A percentile compares a stretch with the other conserved stretches of the same genome.
phyloP scores from a whole-genome alignment of 2,113 vertebrate genomes.

The Pandion haliaetus region DNA sequence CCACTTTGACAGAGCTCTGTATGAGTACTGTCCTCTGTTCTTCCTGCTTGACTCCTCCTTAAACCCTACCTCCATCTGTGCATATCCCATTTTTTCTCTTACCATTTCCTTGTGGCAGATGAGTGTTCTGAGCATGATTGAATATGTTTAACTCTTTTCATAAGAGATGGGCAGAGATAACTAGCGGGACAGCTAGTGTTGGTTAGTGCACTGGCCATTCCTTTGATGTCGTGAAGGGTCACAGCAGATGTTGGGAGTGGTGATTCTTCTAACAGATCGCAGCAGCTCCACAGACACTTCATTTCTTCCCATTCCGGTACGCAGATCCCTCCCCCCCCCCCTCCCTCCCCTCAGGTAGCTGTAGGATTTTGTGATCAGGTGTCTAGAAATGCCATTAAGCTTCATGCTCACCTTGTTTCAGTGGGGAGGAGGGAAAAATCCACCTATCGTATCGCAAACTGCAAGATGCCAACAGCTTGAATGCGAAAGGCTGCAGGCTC shows the following conservation, averaged over 20 bases:
- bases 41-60: background rate
- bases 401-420: background rate
- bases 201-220: fast-evolving
- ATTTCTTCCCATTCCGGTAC: fast-evolving
- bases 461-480: background rate
- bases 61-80: background rate
- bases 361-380: background rate
- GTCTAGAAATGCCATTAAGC: background rate
- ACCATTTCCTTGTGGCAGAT: fast-evolving
- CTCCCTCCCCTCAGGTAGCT: background rate
- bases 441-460: background rate
- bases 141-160: background rate
- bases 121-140: background rate
- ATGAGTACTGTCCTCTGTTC: background rate
- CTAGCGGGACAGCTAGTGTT: background rate
- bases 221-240: background rate
- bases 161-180: background rate
- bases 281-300: background rate
- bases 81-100: background rate
- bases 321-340: background rate
- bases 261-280: background rate
- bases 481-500: background rate
- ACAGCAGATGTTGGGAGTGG: background rate
- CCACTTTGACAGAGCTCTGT: background rate
- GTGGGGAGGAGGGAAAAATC: background rate